Evolutionary conservation across 2,113 vertebrate genomes (phyloP).

Genomic region (Passerina amoena): DNA sequence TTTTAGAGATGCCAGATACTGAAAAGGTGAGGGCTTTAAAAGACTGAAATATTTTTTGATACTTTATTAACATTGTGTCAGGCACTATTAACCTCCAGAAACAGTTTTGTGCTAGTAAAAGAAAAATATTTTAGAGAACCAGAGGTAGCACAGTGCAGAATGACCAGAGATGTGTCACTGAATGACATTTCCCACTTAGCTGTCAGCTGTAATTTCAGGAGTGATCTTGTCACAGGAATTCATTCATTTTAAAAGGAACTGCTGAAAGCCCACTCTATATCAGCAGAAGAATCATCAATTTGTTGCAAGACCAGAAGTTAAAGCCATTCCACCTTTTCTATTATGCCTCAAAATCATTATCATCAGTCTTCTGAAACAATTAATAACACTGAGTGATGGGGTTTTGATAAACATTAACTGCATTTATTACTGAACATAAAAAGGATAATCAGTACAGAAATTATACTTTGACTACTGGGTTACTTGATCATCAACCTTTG

Average conservation of each 20-base stretch:
- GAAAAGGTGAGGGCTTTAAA: background rate
- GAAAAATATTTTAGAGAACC: background rate
- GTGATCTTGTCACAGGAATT: background rate
- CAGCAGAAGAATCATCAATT: background rate
- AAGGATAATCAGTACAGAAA: constrained; percentile 25
- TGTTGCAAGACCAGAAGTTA: background rate
- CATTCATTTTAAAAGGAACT: background rate
- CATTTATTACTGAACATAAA: constrained; percentile 50
- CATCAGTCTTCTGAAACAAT: background rate
- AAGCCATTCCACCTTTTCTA: background rate
- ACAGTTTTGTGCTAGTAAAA: background rate
- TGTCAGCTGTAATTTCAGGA: background rate
- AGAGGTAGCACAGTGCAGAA: background rate
- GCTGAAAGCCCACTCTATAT: background rate
- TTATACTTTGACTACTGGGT: background rate
- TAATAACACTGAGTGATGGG: background rate
- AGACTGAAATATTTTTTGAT: background rate
- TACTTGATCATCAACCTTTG: constrained; percentile 62
- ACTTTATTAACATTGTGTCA: background rate
- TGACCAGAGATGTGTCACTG: background rate
- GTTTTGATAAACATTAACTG: constrained; percentile 49
- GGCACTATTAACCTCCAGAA: background rate
- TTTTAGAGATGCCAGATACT: background rate
- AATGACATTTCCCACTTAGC: rapidly evolving
- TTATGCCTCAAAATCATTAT: constrained; percentile 7